Percentiles rank a stretch among this genome's conserved stretches.
Conservation (phyloP, 2,113 vertebrate genomes). For the Chaetura pelagica region DNA sequence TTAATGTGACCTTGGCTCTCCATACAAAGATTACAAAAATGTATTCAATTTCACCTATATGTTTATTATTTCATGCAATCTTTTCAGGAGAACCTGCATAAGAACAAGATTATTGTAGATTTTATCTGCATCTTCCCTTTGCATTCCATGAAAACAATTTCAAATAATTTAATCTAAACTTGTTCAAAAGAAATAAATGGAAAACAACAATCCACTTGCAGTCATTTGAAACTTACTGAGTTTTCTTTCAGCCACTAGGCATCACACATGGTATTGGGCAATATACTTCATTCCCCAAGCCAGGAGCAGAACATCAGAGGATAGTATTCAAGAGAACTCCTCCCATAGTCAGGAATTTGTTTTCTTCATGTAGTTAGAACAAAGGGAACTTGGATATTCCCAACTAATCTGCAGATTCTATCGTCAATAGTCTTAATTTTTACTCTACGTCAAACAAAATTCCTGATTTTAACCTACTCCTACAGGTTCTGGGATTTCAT, state of each 20-base stretch:
- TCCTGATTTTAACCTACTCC: accelerated
- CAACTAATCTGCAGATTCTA: not conserved
- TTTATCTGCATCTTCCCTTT: not conserved
- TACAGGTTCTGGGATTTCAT: not conserved
- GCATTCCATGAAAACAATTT: not conserved
- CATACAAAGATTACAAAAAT: not conserved
- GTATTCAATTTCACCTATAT: not conserved
- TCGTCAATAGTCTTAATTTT: not conserved
- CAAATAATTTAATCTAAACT: not conserved
- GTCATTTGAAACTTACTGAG: not conserved
- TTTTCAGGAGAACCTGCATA: not conserved
- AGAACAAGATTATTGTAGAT: not conserved
- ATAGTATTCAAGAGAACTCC: not conserved
- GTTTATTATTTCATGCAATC: not conserved
- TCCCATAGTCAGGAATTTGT: not conserved
- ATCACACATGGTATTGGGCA: not conserved
- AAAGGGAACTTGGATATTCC: not conserved
- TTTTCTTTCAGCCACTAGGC: not conserved
- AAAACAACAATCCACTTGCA: not conserved
- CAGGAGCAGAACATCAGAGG: not conserved
- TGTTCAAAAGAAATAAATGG: not conserved
- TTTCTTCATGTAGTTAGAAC: not conserved
- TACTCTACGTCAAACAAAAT: not conserved
- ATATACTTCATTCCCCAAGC: not conserved
- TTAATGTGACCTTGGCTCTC: not conserved